Evolutionary conservation across 2,888 invertebrate genomes (phyloP).

Genomic region (Hirtodrosophila confusa): DNA sequence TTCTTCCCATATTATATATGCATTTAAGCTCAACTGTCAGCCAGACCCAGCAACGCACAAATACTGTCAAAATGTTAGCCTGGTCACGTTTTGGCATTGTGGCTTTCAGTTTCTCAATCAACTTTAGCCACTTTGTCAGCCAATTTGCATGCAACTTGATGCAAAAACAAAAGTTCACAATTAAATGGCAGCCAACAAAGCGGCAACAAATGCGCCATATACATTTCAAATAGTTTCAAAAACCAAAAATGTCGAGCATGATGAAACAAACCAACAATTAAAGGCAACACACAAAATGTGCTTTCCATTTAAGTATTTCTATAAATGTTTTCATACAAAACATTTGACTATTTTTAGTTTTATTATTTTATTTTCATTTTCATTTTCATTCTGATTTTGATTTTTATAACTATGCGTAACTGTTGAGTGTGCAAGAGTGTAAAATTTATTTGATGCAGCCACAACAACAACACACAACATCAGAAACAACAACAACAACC

Average conservation of each 20-base stretch:
- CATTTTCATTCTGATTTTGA: too few species aligned
- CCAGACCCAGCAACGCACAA: background rate
- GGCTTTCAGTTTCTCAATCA: slow-evolving; percentile 44
- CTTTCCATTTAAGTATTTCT: slow-evolving; percentile 15
- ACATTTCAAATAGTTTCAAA: slow-evolving; percentile 20
- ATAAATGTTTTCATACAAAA: slow-evolving; percentile 11
- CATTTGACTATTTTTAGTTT: background rate
- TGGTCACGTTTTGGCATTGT: slow-evolving; percentile 68
- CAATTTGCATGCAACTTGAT: slow-evolving; percentile 32
- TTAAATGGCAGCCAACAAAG: slow-evolving; percentile 41
- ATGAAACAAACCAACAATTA: slow-evolving; percentile 20
- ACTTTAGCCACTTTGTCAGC: slow-evolving; percentile 29
- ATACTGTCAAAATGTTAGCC: slow-evolving; percentile 18
- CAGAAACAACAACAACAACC: slow-evolving; percentile 11
- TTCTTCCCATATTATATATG: too few species aligned
- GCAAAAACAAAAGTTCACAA: slow-evolving; percentile 25
- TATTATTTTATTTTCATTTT: background rate
- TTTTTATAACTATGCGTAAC: background rate
- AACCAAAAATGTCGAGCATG: background rate
- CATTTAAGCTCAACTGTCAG: slow-evolving; percentile 1
- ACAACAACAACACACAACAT: slow-evolving; percentile 10
- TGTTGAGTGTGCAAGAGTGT: slow-evolving; percentile 5
- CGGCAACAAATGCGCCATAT: slow-evolving; percentile 30
- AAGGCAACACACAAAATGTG: slow-evolving; percentile 34
- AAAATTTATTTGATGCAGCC: slow-evolving; percentile 39